Evolutionary conservation across 2,888 invertebrate species (phyloP), one percentile per base, ranked within the genome.

Genomic region (Calameuta idolon): DNA sequence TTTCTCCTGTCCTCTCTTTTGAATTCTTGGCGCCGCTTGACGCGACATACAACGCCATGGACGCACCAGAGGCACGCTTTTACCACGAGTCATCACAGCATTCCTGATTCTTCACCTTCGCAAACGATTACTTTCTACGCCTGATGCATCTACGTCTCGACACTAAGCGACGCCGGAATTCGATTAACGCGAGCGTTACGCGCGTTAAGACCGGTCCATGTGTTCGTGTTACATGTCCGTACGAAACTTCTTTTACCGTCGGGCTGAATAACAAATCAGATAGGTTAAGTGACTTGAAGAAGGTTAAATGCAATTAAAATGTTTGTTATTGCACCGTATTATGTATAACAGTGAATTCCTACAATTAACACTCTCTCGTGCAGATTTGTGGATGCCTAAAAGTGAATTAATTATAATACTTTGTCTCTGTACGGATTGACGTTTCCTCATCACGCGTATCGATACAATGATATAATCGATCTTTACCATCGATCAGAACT

Each of bases 51-150:
- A 34, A 33, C 71, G 23, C 55, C 9, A 55, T 9, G 55, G 23
- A 55, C 55, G 23, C 23, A 55, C 55, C 23, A 55, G 2, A 55
- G 23, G 2, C 11, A 34, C 71, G 33, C 71, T 71, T 71, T 71
- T 71, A 71, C 71, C 71, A 34, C 71, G 71, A 71, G 71, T 33
- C 71, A 34, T 71, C 34, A 12, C 74, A 3, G 23, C 35, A 34
- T 74, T 74, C 74, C n/a, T 74, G 74, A 35, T 34, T 34, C 30
- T 31, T 71, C 34, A 71, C 71, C 71, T 71, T 34, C 34, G 34
- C 30, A n/a, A 74, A 23, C 74, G 37, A 74, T 34, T 35, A 74
- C 74, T 74, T 74, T 74, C 74, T 74, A 74, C 37, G 74, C 34
- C 11, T 37, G 30, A 23, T 74, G 37, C 74, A 35, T 33, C 34